phyloP scores from a whole-genome alignment of 2,113 vertebrate species.

The Corydoras sp. region DNA sequence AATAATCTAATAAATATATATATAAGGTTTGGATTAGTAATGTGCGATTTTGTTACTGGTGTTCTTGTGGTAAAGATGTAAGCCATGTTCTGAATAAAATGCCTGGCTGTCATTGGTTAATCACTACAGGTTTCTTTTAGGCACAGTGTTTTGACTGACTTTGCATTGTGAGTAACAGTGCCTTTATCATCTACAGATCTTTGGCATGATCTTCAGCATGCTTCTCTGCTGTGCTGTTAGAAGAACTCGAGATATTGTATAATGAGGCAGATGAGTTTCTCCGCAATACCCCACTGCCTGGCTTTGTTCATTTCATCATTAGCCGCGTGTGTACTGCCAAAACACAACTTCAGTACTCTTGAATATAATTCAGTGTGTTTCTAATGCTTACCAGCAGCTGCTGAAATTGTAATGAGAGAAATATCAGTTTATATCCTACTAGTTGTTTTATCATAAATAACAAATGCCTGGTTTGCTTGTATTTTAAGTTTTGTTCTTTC shows the following conservation, averaged over 20 bases:
- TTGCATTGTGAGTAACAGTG: not conserved
- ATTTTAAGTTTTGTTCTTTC: not conserved
- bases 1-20: too few relatives aligned
- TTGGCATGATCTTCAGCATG: conserved; percentile 98
- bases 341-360: not conserved
- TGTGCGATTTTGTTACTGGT: too few relatives aligned
- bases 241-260: conserved; percentile 79
- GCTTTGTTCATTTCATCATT: conserved; percentile 16
- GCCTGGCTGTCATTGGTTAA: too few relatives aligned
- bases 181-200: conserved; percentile 67
- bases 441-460: not conserved
- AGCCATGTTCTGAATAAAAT: too few relatives aligned
- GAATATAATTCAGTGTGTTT: not conserved
- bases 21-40: too few relatives aligned
- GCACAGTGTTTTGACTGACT: not conserved
- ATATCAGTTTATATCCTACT: not conserved
- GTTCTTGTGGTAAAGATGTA: too few relatives aligned
- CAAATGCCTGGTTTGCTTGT: not conserved
- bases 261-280: not conserved
- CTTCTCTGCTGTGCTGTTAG: conserved; percentile 88
- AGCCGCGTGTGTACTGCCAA: not conserved
- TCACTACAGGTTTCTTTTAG: too few relatives aligned
- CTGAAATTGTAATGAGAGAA: not conserved
- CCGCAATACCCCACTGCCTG: not conserved
- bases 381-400: not conserved